phyloP scores from a whole-genome alignment of 1,140 invertebrate species.

The Cydia strobilella region DNA sequence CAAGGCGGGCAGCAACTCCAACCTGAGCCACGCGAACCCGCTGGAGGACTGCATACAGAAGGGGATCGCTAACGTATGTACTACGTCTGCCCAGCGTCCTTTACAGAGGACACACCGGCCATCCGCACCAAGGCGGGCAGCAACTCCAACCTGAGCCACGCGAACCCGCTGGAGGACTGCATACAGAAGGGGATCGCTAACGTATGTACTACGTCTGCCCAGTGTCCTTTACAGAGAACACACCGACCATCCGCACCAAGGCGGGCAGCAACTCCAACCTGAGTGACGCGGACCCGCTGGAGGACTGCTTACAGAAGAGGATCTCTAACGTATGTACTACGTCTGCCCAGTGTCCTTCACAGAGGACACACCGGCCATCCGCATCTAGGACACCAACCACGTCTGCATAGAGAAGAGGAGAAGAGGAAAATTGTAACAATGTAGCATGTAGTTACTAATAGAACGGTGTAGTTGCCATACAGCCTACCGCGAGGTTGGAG shows the following conservation, averaged over 20 bases:
- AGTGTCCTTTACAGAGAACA: conserved; percentile 70
- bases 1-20: conserved; percentile 89
- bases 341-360: background rate
- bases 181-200: conserved; percentile 82
- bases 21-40: conserved; percentile 85
- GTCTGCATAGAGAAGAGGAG: no score
- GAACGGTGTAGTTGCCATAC: no score
- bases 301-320: conserved; percentile 87
- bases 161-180: conserved; percentile 87
- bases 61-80: conserved; percentile 62
- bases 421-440: no score
- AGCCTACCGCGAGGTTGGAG: no score
- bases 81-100: conserved; percentile 75
- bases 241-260: background rate
- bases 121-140: conserved; percentile 87
- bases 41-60: conserved; percentile 89
- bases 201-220: conserved; percentile 54
- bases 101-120: background rate
- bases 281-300: conserved; percentile 85
- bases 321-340: conserved; percentile 57
- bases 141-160: conserved; percentile 85
- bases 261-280: conserved; percentile 56
- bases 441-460: no score
- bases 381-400: conserved; percentile 62
- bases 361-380: background rate